Base-by-base conservation (phyloP, 2,888 invertebrate species). In the Caenorhabditis sp. region DNA sequence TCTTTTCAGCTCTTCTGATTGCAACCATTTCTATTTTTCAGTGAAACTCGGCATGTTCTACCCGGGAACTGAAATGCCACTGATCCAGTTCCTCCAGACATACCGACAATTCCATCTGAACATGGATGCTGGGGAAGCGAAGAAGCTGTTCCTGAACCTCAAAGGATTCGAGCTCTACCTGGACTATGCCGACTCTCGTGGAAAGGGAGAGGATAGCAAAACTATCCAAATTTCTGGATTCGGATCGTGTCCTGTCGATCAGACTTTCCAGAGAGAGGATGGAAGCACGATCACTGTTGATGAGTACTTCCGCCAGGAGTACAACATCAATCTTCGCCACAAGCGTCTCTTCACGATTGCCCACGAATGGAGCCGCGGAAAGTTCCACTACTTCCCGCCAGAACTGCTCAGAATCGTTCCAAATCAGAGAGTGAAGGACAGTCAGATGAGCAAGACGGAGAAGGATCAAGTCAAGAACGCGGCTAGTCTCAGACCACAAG, bases 11-110 rank as follows among this genome's bases (percentile, higher is more conserved):
- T n/a, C n/a, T n/a, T n/a, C n/a, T n/a, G n/a, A n/a, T n/a, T n/a
- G n/a, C n/a, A n/a, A n/a, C n/a, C n/a, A n/a, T n/a, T n/a, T n/a
- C n/a, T n/a, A n/a, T n/a, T 10, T 38, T 24, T 63, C 63, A 63
- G 63, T 63, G 28, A 63, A 28, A 63, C 8, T 24, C n/a, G 26
- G 44, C 2, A 16, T 63, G 5, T 74, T 74, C 54, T 63, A 74
- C 24, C 22, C 41, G 0, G 28, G 38, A 7, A 47, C 6, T 19
- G 16, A 38, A 14, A 14, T 8, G 16, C n/a, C 51, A 0, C 54
- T 74, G 0, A 10, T 63, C 2, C n/a, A 63, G 5, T 35, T 38
- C 7, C 19, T 74, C 7, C 0, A 7, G 2, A 28, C 63, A 1
- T 63, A 28, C n/a, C 0, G 8, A 6, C 24, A 28, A 28, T 63